Percentiles rank a stretch among this genome's conserved stretches.
Evolutionary conservation across 2,888 invertebrate genomes (phyloP).

Genomic region (Sthenelais limicola): DNA sequence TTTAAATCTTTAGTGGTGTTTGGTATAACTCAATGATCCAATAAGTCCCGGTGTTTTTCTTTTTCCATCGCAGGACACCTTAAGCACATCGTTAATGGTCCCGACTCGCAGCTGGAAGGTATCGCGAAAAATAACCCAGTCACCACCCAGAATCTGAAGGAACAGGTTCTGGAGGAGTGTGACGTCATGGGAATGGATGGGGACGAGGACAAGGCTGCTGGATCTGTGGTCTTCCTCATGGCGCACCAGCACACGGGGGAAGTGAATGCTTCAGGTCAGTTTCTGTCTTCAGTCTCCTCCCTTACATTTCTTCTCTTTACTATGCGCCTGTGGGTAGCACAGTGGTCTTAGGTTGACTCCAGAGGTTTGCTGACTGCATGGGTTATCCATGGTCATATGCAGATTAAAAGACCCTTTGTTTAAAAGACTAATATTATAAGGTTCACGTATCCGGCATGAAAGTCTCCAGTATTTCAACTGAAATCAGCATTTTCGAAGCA

Average conservation of each 20-base stretch:
- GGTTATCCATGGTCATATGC: too few relatives aligned
- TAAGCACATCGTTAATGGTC: conserved; percentile 52
- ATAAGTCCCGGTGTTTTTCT: too few relatives aligned
- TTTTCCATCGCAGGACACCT: conserved; percentile 59
- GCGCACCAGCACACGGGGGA: conserved; percentile 50
- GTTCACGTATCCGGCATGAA: too few relatives aligned
- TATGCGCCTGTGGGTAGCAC: not conserved
- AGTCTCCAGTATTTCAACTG: too few relatives aligned
- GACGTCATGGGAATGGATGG: not conserved
- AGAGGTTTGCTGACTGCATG: not conserved
- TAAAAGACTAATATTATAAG: too few relatives aligned
- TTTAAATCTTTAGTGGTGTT: too few relatives aligned
- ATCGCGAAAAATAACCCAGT: conserved; percentile 56
- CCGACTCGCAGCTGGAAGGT: conserved; percentile 57
- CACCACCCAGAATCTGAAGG: conserved; percentile 57
- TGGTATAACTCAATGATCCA: too few relatives aligned
- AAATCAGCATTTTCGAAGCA: too few relatives aligned
- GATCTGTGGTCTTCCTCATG: conserved; percentile 51
- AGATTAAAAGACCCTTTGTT: too few relatives aligned
- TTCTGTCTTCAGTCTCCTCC: not conserved
- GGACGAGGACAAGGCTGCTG: conserved; percentile 22
- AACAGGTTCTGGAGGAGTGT: conserved; percentile 50
- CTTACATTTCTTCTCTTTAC: not conserved
- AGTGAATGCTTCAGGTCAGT: conserved; percentile 12
- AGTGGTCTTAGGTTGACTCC: too few relatives aligned